Base-by-base conservation (phyloP, 1,140 invertebrate species). In the Conus ventricosus region DNA sequence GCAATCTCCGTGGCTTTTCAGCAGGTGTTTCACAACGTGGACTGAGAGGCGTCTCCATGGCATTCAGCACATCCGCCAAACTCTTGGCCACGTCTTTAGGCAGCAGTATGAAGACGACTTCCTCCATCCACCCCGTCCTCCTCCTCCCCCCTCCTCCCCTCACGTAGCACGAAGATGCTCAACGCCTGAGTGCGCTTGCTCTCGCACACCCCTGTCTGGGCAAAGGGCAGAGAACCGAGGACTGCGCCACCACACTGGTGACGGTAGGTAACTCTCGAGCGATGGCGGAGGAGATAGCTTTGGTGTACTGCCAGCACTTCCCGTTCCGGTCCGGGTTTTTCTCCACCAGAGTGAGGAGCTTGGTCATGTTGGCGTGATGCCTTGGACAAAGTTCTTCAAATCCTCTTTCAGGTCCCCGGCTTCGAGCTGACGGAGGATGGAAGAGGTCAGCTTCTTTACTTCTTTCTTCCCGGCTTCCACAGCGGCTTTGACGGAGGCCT, bases 241-340 rank as follows among this genome's bases (percentile, higher is more conserved):
- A 76, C 13, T 90, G 60, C 4, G 85, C 75, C 13, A 92, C 85
- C 5, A 89, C 88, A 15, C 90, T 81, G 3, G 91, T 89, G 1
- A 91, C 88, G 15, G 88, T 92, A 5, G 93, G 93, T 6, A 91
- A 80, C 86, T 93, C 92, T 63, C 93, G 82, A 13, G 87, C 39
- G 39, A 93, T 91, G 0, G 93, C 91, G 1, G 93, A 93, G 1
- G 92, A 93, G 13, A 93, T 91, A 7, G 92, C 90, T 75, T 93
- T 93, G 39, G 93, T 90, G 87, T 88, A 91, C n/a, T 90, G 88
- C 93, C 93, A 93, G 53, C 89, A 90, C 57, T 87, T 88, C 2
- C 90, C 85, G 23, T 39, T 39, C 39, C 39, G 39, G 39, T 39
- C 84, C 84, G 13, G 84, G 27, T 0, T 87, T 85, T 86, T 81